Evolutionary conservation across 1,140 invertebrate species (phyloP), one percentile per base, ranked within the genome.

Genomic region (Aphelinus certus): DNA sequence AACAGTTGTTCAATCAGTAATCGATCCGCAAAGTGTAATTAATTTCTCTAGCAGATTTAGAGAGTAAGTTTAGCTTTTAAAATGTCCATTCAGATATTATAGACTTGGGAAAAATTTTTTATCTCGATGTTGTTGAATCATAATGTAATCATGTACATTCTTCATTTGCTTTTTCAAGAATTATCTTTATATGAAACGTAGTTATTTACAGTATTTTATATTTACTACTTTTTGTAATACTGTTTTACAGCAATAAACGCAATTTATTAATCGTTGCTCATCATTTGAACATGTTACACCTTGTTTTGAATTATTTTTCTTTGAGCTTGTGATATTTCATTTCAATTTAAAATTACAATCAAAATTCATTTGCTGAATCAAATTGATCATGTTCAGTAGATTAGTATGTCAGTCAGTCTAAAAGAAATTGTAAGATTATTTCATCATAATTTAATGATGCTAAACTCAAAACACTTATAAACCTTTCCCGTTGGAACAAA

Each of bases 1-100:
- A 9, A 42, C 61, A 9, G 53, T 71, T 64, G 26, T 26, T 26
- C 26, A 26, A 26, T 26, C 26, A 26, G 26, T 26, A 26, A 56
- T 64, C 9, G 65, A 76, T 51, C 51, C 71, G 63, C 51, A 69
- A 56, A 76, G 76, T 62, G 6, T 57, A 62, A 7, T 73, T 1
- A 64, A 74, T 26, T 73, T 75, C 46, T 78, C 75, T 58, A 77
- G 69, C 60, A 77, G 61, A 69, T 79, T 79, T 79, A 72, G 68
- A 77, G 65, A 79, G 76, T 78, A 79, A 79, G 73, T 77, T 60
- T 65, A 63, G 56, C 55, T 72, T 55, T 66, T 26, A 26, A 58
- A 66, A 51, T 6, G 26, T 61, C 73, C 7, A 75, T 26, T 71
- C 65, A 9, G 10, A 43, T n/a, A 71, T 73, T 71, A 55, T 65